These are phyloP conservation scores for Pseudois nayaur DNA, from an alignment of 2,113 vertebrate genomes.

Conservation along the genomic window DNA sequence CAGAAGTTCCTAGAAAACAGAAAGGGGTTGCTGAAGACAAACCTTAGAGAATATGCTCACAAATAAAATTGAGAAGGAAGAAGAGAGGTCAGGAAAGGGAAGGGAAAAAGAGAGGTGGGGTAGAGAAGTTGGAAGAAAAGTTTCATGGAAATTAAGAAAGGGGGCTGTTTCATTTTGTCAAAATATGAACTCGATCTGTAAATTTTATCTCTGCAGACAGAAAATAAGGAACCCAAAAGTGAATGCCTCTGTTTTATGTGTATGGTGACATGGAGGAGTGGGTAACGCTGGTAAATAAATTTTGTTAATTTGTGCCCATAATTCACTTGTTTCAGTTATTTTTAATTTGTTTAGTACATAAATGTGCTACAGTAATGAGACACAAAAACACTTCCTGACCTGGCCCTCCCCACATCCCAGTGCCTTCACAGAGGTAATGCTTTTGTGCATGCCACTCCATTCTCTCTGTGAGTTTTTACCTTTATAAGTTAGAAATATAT, in stretches of 20 bases:
- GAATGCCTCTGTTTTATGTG: background rate
- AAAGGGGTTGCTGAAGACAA: fast-evolving
- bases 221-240: background rate
- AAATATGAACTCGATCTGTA: background rate
- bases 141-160: background rate
- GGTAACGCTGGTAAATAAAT: background rate
- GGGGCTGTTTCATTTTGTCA: background rate
- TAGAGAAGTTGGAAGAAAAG: background rate
- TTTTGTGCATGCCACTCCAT: background rate
- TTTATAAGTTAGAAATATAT: background rate
- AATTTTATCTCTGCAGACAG: background rate
- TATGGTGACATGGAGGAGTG: background rate
- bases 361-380: background rate
- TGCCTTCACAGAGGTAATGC: background rate
- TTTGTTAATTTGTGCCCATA: background rate
- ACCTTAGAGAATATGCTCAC: background rate
- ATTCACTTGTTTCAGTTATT: background rate
- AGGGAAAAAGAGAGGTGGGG: fast-evolving
- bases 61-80: background rate
- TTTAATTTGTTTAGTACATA: background rate
- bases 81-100: background rate
- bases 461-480: background rate
- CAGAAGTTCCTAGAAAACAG: background rate
- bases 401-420: background rate
- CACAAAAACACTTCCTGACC: background rate